These are phyloP conservation scores for Metallyticus violacea DNA, from an alignment of 2,888 invertebrate species.

Conservation along the genomic window DNA sequence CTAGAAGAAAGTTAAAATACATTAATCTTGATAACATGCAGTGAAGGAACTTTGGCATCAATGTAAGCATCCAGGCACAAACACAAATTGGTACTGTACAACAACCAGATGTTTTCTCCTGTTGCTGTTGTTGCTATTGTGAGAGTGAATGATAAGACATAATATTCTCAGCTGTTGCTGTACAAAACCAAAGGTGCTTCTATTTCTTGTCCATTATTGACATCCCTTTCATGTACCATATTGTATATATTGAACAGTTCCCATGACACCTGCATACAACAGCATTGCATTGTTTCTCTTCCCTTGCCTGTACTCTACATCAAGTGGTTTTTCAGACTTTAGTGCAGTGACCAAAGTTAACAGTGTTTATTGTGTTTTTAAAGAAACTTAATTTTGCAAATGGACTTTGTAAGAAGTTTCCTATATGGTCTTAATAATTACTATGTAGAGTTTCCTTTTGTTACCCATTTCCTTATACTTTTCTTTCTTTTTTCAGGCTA, in stretches of 20 bases:
- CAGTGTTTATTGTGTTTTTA: too few species aligned
- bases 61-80: background rate
- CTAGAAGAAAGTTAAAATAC: too few species aligned
- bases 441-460: too few species aligned
- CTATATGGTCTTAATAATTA: background rate
- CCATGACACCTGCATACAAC: background rate
- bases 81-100: too few species aligned
- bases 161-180: background rate
- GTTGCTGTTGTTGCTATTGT: background rate
- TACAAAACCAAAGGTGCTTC: constrained; percentile 22
- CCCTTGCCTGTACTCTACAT: background rate
- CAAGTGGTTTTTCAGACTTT: background rate
- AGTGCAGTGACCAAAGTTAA: background rate
- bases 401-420: background rate
- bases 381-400: background rate
- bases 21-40: background rate
- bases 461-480: too few species aligned
- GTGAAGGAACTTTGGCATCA: background rate
- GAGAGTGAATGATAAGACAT: background rate
- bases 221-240: background rate
- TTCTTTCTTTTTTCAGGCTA: too few species aligned
- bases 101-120: background rate
- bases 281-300: background rate
- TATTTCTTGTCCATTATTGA: background rate
- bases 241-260: background rate